A percentile compares a stretch with the other conserved stretches of the same genome.
These are phyloP conservation scores for Cataglyphis hispanica DNA, from an alignment of 1,140 invertebrate species.

Conservation along the genomic window DNA sequence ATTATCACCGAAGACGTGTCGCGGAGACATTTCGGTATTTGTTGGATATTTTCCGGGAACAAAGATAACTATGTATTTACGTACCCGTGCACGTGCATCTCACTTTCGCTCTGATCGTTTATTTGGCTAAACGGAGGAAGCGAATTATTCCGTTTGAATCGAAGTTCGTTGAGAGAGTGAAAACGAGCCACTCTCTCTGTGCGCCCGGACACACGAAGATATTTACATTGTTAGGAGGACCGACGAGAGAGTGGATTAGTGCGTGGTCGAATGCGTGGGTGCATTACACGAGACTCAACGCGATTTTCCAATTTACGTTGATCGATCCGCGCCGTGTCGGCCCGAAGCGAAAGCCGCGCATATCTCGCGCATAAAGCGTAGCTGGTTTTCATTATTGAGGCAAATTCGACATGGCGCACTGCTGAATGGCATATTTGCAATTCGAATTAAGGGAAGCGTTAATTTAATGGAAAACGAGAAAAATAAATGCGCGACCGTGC, in stretches of 20 bases:
- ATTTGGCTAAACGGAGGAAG: conserved; percentile 44
- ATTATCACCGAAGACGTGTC: conserved; percentile 4
- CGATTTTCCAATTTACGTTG: conserved; percentile 60
- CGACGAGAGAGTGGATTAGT: conserved; percentile 54
- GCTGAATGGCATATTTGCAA: conserved; percentile 49
- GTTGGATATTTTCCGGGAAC: neutral
- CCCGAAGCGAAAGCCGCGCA: conserved; percentile 42
- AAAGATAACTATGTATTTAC: conserved; percentile 49
- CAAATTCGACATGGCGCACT: conserved; percentile 37
- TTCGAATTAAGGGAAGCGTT: conserved; percentile 31
- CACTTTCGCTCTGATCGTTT: neutral
- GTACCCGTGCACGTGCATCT: neutral
- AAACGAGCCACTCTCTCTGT: conserved; percentile 51
- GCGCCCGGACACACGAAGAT: conserved; percentile 57
- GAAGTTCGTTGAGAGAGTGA: conserved; percentile 70
- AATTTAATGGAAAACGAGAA: conserved; percentile 49
- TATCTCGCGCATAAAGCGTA: conserved; percentile 58
- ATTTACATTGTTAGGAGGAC: conserved; percentile 68
- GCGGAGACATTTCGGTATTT: neutral
- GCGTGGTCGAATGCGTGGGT: conserved; percentile 52
- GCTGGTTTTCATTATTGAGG: conserved; percentile 61
- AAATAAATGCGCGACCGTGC: conserved; percentile 34
- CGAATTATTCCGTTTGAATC: conserved; percentile 74
- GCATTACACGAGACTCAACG: conserved; percentile 52
- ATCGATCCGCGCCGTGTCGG: conserved; percentile 37